Evolutionary conservation across 1,140 invertebrate species (phyloP).

Genomic region (Ylistrum balloti): DNA sequence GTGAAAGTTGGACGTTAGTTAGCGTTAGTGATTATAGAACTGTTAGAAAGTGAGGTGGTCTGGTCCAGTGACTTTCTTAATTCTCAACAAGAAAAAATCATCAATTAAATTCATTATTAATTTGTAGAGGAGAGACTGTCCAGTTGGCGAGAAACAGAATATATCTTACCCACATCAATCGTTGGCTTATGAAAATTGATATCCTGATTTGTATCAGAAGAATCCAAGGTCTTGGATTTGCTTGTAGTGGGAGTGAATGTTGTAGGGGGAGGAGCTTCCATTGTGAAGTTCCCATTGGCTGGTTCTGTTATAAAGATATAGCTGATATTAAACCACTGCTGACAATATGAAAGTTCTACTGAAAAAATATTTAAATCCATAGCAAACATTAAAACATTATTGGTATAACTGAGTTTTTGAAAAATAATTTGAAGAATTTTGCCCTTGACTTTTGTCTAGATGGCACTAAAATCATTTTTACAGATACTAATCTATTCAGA

Average conservation of each 20-base stretch:
- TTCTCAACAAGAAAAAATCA: not conserved
- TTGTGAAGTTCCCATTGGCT: slow-evolving; percentile 86
- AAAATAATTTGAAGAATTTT: not conserved
- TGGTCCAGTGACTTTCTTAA: not conserved
- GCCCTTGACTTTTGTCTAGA: too few species aligned
- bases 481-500: too few species aligned
- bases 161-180: slow-evolving; percentile 53
- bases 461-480: too few species aligned
- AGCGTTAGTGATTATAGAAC: not conserved
- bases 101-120: not conserved
- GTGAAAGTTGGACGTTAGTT: not conserved
- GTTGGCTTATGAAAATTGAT: slow-evolving; percentile 16
- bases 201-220: not conserved
- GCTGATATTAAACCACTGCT: not conserved
- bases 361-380: not conserved
- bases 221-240: slow-evolving; percentile 15
- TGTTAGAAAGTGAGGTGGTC: not conserved
- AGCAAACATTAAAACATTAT: too few species aligned
- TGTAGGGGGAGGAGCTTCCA: slow-evolving; percentile 84
- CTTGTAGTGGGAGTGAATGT: slow-evolving; percentile 65
- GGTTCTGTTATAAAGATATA: slow-evolving; percentile 83
- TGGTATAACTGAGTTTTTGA: too few species aligned
- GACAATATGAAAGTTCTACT: not conserved
- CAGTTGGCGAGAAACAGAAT: too few species aligned
- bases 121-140: not conserved